Evolutionary conservation across 2,113 vertebrate genomes (phyloP).

Genomic region (Machaerirhynchus nigripectus): DNA sequence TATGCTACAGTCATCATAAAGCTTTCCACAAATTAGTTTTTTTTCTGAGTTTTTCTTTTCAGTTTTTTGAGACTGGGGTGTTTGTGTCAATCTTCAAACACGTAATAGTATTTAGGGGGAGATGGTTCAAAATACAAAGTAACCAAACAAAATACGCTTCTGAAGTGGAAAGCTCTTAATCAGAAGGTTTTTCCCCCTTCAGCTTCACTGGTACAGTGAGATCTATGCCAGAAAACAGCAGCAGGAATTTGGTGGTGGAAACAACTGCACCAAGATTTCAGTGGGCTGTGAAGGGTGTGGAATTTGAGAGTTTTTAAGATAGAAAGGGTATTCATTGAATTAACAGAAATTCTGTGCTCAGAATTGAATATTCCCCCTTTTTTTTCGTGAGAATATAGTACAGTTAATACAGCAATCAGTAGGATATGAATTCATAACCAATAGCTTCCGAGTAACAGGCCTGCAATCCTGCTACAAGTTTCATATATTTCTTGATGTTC

Average conservation of each 20-base stretch:
- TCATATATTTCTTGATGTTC: background rate
- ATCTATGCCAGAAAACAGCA: background rate
- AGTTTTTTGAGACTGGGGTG: fast-evolving
- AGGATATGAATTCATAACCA: background rate
- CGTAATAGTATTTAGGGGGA: background rate
- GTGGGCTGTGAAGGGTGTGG: background rate
- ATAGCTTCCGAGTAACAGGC: background rate
- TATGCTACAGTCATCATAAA: background rate
- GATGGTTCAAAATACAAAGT: background rate
- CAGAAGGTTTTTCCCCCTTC: background rate
- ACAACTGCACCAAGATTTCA: background rate
- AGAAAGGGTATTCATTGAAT: background rate
- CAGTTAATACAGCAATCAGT: background rate
- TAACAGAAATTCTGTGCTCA: background rate
- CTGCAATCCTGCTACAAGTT: background rate
- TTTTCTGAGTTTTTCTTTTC: background rate
- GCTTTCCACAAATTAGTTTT: background rate
- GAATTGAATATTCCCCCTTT: background rate
- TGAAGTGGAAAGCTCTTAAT: background rate
- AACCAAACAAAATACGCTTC: background rate
- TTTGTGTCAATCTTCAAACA: background rate
- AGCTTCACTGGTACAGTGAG: background rate
- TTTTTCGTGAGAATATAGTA: background rate
- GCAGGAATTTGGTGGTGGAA: background rate
- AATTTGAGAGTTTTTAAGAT: background rate